phyloP scores from a whole-genome alignment of 2,888 invertebrate species.

The Nyleta sp. region DNA sequence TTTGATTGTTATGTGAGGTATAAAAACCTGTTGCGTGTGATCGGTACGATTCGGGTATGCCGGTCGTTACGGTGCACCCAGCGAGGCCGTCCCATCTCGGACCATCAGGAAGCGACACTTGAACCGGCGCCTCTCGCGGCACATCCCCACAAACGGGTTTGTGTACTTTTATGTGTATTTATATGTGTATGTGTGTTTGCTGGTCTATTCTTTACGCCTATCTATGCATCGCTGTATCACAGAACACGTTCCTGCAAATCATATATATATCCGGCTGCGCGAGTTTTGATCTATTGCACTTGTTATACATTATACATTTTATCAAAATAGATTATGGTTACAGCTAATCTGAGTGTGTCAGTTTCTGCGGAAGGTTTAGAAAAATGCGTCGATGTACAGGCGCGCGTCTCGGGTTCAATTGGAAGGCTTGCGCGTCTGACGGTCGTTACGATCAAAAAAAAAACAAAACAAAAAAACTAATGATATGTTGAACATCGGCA shows the following conservation, averaged over 20 bases:
- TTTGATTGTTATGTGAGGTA: conserved; percentile 82
- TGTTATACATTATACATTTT: conserved; percentile 54
- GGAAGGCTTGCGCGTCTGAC: too few relatives aligned
- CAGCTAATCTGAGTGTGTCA: conserved; percentile 42
- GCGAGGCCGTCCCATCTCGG: conserved; percentile 19
- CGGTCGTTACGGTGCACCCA: conserved; percentile 57
- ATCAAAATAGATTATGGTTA: conserved; percentile 58
- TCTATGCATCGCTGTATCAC: conserved; percentile 63
- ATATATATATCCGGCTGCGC: conserved; percentile 41
- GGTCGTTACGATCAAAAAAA: too few relatives aligned
- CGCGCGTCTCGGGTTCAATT: too few relatives aligned
- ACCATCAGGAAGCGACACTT: conserved; percentile 59
- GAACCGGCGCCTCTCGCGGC: conserved; percentile 1
- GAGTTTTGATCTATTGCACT: conserved; percentile 64
- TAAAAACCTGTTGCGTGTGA: conserved; percentile 78
- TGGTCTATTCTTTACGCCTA: conserved; percentile 28
- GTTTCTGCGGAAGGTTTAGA: conserved; percentile 34
- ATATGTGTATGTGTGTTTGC: not conserved
- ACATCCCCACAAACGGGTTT: conserved; percentile 6
- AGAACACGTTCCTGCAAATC: conserved; percentile 55
- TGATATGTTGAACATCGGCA: too few relatives aligned
- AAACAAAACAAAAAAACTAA: too few relatives aligned
- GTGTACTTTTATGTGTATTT: too few relatives aligned
- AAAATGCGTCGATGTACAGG: conserved; percentile 36
- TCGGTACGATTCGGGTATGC: conserved; percentile 60